Percentiles rank a stretch among this genome's conserved stretches.
These are phyloP conservation scores for Brachionus rotundiformis DNA, from an alignment of 1,140 invertebrate species.

Conservation along the genomic window DNA sequence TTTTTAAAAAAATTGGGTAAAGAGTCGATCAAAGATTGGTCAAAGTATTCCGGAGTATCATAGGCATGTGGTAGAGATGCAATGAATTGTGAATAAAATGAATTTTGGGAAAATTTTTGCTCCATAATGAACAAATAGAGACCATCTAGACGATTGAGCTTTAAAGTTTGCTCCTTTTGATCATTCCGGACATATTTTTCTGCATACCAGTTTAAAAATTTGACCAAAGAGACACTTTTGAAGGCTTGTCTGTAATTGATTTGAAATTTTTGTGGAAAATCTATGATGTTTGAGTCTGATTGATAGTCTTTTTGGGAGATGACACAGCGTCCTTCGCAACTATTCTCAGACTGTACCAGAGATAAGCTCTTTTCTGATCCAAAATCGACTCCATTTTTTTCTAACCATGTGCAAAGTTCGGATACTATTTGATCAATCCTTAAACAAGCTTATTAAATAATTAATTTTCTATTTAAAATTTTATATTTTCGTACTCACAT, in stretches of 20 bases:
- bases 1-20: neutral
- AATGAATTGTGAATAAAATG: slow-evolving; percentile 1
- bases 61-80: neutral
- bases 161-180: slow-evolving; percentile 8
- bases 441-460: slow-evolving; percentile 1
- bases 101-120: slow-evolving; percentile 17
- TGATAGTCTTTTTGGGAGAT: slow-evolving; percentile 19
- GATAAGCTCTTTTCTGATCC: neutral
- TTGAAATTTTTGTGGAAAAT: slow-evolving; percentile 25
- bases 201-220: slow-evolving; percentile 29
- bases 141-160: slow-evolving; percentile 14
- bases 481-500: neutral
- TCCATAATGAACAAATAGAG: slow-evolving; percentile 18
- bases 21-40: neutral
- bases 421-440: neutral
- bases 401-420: slow-evolving; percentile 12
- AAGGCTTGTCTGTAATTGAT: slow-evolving; percentile 1
- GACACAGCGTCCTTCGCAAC: slow-evolving; percentile 25
- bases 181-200: neutral
- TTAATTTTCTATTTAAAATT: neutral
- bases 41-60: slow-evolving; percentile 51
- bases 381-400: neutral
- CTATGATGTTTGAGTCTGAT: neutral
- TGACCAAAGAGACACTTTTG: neutral
- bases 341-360: slow-evolving; percentile 10